Conservation (phyloP, 2,888 invertebrate genomes). For the Spatulosminthurus flaviceps region DNA sequence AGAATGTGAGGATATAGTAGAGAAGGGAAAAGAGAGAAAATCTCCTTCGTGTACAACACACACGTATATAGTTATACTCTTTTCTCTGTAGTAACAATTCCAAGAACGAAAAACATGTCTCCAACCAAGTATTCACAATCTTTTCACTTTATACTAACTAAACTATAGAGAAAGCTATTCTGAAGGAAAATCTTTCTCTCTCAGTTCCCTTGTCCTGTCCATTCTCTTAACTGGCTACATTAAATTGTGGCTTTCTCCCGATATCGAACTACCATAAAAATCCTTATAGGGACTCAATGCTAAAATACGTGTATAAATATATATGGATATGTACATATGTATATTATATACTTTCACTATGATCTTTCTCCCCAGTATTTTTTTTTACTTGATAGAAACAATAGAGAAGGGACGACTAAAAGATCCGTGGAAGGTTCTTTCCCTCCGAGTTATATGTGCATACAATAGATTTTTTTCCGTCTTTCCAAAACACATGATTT, state of each 20-base stretch:
- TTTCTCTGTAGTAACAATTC: too few species aligned
- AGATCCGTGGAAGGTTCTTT: too few species aligned
- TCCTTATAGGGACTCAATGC: too few species aligned
- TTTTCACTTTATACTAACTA: neutral
- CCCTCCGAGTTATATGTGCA: too few species aligned
- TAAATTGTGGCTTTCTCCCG: conserved; percentile 39
- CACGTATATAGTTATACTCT: neutral
- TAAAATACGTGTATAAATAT: too few species aligned
- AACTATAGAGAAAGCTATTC: neutral
- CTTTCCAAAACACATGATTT: too few species aligned
- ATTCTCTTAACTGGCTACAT: conserved; percentile 40
- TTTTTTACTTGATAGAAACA: too few species aligned
- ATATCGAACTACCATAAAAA: conserved; percentile 43
- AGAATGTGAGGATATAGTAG: neutral
- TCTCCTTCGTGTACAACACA: neutral
- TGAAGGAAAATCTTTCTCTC: conserved; percentile 3
- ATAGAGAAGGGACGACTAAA: too few species aligned
- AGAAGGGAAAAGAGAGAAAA: conserved; percentile 2
- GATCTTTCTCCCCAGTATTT: too few species aligned
- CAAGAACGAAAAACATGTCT: conserved; percentile 11
- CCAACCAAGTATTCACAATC: conserved; percentile 24
- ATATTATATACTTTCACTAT: too few species aligned
- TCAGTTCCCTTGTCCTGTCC: conserved; percentile 27
- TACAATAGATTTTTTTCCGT: too few species aligned
- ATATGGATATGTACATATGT: too few species aligned